Base-by-base conservation (phyloP, 2,113 vertebrate genomes). In the Elephas maximus region DNA sequence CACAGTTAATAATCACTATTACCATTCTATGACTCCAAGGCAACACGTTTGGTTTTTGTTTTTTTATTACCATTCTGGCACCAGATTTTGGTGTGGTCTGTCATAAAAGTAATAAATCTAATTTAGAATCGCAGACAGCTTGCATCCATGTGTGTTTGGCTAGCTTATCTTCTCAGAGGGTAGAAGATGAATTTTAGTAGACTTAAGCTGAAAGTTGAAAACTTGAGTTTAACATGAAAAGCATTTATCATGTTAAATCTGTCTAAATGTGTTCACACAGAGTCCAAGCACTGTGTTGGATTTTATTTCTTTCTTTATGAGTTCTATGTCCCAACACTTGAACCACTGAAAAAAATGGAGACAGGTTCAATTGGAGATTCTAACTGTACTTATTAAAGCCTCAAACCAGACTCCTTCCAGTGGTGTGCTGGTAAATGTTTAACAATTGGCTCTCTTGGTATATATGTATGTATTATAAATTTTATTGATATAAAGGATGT, bases 301-400 rank as follows among this genome's bases (percentile, higher is more conserved):
- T 90, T 84, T 28, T n/a, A 44, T 83, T 83, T 94, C 44, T 30
- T 84, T 82, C 81, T 53, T 67, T 90, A 8, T 83, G 57, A 83
- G 8, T 67, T 76, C 60, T 67, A 33, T 77, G n/a, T 77, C 79
- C 79, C 45, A 65, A n/a, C 8, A 45, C 28, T 82, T 82, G n/a
- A 90, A 9, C 14, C 20, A 45, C n/a, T 90, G 15, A 57, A 90
- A 90, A 82, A n/a, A 82, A 33, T 67, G 37, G 48, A 51, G 37
- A 48, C 12, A 74, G 67, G 21, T 93, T 88, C 65, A 81, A 81
- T 48, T 77, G 28, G 67, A 65, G 60, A 65, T 33, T 71, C 60
- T 51, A 83, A 89, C 74, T 89, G 41, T 33, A 37, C 79, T 82
- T 69, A 45, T 89, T n/a, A 76, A 82, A 94, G 57, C 18, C 67